These are phyloP conservation scores for Drosophila bocqueti DNA, from an alignment of 1,140 invertebrate genomes.

Conservation along the genomic window DNA sequence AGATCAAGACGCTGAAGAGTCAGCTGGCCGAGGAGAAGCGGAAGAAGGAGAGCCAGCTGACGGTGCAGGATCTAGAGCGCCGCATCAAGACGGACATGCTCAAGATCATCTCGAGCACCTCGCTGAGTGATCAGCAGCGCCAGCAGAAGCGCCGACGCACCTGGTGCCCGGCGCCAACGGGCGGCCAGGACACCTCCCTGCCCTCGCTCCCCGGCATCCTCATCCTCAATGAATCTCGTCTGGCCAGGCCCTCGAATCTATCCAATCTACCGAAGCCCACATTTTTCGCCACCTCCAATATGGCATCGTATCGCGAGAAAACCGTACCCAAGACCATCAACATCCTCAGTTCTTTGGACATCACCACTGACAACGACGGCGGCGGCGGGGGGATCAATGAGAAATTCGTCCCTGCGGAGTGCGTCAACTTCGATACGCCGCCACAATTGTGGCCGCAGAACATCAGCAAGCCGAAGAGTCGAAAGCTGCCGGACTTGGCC, in stretches of 20 bases:
- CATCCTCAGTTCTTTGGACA: slow-evolving; percentile 31
- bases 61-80: slow-evolving; percentile 64
- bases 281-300: slow-evolving; percentile 47
- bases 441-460: not conserved
- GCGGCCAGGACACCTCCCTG: slow-evolving; percentile 2
- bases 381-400: slow-evolving; percentile 6
- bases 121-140: slow-evolving; percentile 54
- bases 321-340: slow-evolving; percentile 55
- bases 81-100: slow-evolving; percentile 62
- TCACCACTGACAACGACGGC: not conserved
- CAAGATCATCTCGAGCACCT: slow-evolving; percentile 70
- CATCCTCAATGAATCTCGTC: not conserved
- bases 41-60: slow-evolving; percentile 75
- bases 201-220: slow-evolving; percentile 89
- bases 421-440: slow-evolving; percentile 40
- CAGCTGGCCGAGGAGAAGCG: slow-evolving; percentile 85
- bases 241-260: slow-evolving; percentile 9
- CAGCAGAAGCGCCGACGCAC: slow-evolving; percentile 70
- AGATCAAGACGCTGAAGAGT: slow-evolving; percentile 85
- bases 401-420: slow-evolving; percentile 35
- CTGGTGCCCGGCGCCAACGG: slow-evolving; percentile 57
- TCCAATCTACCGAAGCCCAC: slow-evolving; percentile 63
- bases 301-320: not conserved
- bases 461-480: not conserved
- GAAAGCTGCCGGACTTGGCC: slow-evolving; percentile 16